Evolutionary conservation across 2,888 invertebrate genomes (phyloP).

Genomic region (Tetropium fuscum): DNA sequence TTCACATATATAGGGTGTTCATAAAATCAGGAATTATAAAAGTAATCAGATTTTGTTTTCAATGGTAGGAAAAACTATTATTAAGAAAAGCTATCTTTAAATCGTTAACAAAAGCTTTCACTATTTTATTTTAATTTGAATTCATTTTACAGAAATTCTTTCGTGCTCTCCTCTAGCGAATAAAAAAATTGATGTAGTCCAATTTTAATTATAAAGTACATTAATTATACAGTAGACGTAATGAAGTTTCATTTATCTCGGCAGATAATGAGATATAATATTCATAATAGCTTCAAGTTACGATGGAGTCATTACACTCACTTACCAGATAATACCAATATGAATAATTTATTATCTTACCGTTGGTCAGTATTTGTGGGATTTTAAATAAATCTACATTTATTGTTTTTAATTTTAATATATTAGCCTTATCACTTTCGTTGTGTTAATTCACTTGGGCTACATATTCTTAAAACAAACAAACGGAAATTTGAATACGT

Average conservation of each 20-base stretch:
- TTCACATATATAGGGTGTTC: too few relatives aligned
- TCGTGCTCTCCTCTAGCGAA: too few relatives aligned
- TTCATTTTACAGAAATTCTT: too few relatives aligned
- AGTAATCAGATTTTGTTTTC: too few relatives aligned
- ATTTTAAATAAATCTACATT: conserved; percentile 28
- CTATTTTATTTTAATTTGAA: background rate
- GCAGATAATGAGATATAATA: conserved; percentile 26
- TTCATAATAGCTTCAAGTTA: conserved; percentile 28
- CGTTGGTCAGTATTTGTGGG: conserved; percentile 27
- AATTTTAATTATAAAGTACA: too few relatives aligned
- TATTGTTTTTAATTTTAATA: conserved; percentile 34
- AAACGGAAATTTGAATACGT: conserved; percentile 37
- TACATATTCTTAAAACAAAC: conserved; percentile 36
- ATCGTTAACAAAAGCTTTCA: too few relatives aligned
- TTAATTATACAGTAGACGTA: conserved; percentile 4
- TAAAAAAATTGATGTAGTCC: too few relatives aligned
- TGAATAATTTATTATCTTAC: conserved; percentile 30
- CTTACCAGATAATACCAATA: conserved; percentile 25
- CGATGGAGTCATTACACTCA: conserved; percentile 27
- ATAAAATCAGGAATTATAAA: too few relatives aligned
- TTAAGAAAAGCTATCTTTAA: too few relatives aligned
- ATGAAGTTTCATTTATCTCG: conserved; percentile 10
- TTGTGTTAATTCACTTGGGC: conserved; percentile 29
- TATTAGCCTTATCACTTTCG: conserved; percentile 23
- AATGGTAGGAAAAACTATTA: too few relatives aligned